Percentiles rank a stretch among this genome's conserved stretches.
Evolutionary conservation across 2,113 vertebrate species (phyloP).

Genomic region (Caracal caracal): DNA sequence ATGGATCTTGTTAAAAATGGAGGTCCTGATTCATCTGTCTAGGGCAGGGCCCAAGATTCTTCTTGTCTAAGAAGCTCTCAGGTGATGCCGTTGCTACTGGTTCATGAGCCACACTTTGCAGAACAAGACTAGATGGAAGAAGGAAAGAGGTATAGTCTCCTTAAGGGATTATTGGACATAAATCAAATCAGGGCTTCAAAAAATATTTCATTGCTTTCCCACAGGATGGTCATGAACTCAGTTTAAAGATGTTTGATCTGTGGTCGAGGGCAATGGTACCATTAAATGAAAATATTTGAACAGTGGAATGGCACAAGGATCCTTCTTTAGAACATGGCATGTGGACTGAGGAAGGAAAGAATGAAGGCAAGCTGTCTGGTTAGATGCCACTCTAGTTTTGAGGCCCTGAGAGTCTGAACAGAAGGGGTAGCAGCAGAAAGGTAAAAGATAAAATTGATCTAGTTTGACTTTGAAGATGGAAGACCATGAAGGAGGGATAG

Average conservation of each 20-base stretch:
- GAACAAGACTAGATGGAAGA: neutral
- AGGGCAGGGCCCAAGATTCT: neutral
- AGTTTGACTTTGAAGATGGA: neutral
- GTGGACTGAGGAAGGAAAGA: neutral
- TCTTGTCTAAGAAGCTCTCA: neutral
- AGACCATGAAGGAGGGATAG: neutral
- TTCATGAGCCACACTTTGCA: neutral
- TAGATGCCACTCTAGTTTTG: neutral
- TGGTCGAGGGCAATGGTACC: neutral
- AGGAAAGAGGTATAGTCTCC: neutral
- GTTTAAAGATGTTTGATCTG: neutral
- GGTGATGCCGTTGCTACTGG: neutral
- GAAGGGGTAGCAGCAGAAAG: too few species aligned
- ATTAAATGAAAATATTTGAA: neutral
- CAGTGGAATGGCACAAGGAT: neutral
- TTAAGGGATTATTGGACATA: neutral
- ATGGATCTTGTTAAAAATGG: neutral
- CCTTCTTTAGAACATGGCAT: neutral
- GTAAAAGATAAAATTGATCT: neutral
- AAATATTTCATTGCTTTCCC: neutral
- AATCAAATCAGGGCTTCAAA: neutral
- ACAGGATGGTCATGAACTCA: neutral
- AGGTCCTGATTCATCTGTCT: neutral
- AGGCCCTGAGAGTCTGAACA: neutral
- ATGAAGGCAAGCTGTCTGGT: rapidly evolving